Evolutionary conservation across 2,888 invertebrate species (phyloP).

Genomic region (Taenaris catops): DNA sequence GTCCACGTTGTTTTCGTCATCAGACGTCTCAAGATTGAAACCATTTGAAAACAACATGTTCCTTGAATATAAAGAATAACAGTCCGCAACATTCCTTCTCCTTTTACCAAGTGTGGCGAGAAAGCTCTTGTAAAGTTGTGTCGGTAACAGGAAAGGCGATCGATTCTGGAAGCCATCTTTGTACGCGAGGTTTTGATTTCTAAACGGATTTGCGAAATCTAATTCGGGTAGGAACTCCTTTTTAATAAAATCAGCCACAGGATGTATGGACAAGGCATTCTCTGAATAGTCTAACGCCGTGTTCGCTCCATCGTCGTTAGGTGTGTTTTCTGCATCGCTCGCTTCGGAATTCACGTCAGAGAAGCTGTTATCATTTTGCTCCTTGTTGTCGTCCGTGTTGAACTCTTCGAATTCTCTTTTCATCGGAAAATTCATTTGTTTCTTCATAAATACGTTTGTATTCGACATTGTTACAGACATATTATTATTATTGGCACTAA

Average conservation of each 20-base stretch:
- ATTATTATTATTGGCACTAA: conserved; percentile 20
- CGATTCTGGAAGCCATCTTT: conserved; percentile 61
- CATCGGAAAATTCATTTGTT: conserved; percentile 63
- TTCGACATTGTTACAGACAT: conserved; percentile 69
- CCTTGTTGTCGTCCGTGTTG: conserved; percentile 48
- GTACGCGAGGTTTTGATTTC: conserved; percentile 58
- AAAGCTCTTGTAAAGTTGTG: conserved; percentile 89
- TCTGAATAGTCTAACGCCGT: conserved; percentile 63
- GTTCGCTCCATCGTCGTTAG: conserved; percentile 45
- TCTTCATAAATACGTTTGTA: conserved; percentile 60
- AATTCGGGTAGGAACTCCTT: conserved; percentile 73
- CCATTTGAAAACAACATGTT: conserved; percentile 78
- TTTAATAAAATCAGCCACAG: conserved; percentile 71
- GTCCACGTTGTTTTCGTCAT: conserved; percentile 63
- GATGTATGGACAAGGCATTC: conserved; percentile 56
- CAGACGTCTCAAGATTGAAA: conserved; percentile 61
- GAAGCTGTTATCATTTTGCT: conserved; percentile 51
- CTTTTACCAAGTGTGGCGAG: conserved; percentile 82
- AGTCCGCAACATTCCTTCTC: conserved; percentile 63
- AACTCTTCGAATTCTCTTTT: conserved; percentile 67
- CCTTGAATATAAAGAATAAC: conserved; percentile 68
- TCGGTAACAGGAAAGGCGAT: conserved; percentile 83
- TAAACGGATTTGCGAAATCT: conserved; percentile 62
- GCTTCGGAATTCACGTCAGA: conserved; percentile 64
- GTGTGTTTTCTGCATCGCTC: conserved; percentile 63